Evolutionary conservation across 2,888 invertebrate species (phyloP).

Genomic region (Dermolepida albohirtum): DNA sequence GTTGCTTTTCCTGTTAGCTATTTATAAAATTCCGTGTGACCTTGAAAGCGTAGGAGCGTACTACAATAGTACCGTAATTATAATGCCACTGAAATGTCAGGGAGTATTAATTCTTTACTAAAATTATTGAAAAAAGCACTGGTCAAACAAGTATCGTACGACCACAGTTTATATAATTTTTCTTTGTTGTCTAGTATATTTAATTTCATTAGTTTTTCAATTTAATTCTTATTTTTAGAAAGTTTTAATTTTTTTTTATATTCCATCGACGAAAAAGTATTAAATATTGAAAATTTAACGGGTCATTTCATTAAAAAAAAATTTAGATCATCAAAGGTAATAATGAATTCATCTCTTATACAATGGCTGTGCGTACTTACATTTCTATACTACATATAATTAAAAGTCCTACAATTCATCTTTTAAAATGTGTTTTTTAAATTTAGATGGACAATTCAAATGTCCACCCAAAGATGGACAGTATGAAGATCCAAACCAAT

Average conservation of each 20-base stretch:
- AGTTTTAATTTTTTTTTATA: too few species aligned
- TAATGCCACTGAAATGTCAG: constrained; percentile 12
- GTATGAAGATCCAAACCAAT: constrained; percentile 83
- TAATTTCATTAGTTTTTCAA: background rate
- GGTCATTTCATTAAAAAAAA: too few species aligned
- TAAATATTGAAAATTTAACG: too few species aligned
- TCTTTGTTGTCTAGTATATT: background rate
- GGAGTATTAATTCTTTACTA: background rate
- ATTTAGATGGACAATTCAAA: constrained; percentile 66
- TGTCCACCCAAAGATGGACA: constrained; percentile 87
- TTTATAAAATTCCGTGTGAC: constrained; percentile 9
- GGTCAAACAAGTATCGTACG: too few species aligned
- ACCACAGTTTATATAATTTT: too few species aligned
- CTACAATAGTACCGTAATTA: constrained; percentile 12
- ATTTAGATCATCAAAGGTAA: too few species aligned
- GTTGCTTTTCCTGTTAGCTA: constrained; percentile 22
- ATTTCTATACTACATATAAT: constrained; percentile 1
- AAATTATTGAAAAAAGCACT: too few species aligned
- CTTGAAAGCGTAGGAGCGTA: constrained; percentile 14
- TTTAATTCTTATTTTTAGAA: too few species aligned
- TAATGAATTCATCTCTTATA: too few species aligned
- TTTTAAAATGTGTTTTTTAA: background rate
- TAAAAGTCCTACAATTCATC: background rate
- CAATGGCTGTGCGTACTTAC: too few species aligned
- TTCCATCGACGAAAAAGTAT: too few species aligned